Conservation (phyloP, 2,113 vertebrate genomes). For the Nibea albiflora region DNA sequence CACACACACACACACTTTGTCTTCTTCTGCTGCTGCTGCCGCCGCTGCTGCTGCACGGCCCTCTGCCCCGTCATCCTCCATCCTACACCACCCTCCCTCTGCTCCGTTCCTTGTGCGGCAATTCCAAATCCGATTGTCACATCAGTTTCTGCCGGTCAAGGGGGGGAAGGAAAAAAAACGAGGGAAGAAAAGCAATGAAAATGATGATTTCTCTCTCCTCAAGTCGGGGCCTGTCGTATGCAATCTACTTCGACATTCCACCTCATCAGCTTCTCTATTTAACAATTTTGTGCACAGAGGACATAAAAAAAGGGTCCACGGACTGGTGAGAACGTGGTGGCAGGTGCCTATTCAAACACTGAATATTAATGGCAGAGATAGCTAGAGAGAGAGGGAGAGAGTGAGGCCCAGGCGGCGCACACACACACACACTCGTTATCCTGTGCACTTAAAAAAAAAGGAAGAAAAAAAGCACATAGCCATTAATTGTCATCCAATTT, state of each 20-base stretch:
- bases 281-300: conserved; percentile 74
- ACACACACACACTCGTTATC: conserved; percentile 47
- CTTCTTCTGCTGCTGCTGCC: neutral
- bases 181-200: conserved; percentile 61
- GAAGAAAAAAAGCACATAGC: conserved; percentile 58
- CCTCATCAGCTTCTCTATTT: conserved; percentile 80
- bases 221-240: conserved; percentile 76
- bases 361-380: conserved; percentile 69
- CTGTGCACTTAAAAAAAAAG: conserved; percentile 59
- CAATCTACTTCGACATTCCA: conserved; percentile 80
- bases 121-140: conserved; percentile 78
- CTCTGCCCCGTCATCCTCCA: neutral
- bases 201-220: conserved; percentile 72
- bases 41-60: neutral
- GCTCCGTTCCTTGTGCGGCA: conserved; percentile 48
- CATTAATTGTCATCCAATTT: conserved; percentile 80
- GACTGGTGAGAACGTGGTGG: conserved; percentile 55
- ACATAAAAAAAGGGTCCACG: conserved; percentile 60
- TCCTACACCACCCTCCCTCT: neutral
- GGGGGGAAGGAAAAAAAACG: neutral
- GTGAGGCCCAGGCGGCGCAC: conserved; percentile 44
- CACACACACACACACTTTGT: neutral
- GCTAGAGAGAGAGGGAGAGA: conserved; percentile 3
- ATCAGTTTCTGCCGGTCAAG: conserved; percentile 74
- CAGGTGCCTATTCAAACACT: conserved; percentile 68